phyloP scores from a whole-genome alignment of 1,140 invertebrate genomes.

The Aphelenchoides avenae region DNA sequence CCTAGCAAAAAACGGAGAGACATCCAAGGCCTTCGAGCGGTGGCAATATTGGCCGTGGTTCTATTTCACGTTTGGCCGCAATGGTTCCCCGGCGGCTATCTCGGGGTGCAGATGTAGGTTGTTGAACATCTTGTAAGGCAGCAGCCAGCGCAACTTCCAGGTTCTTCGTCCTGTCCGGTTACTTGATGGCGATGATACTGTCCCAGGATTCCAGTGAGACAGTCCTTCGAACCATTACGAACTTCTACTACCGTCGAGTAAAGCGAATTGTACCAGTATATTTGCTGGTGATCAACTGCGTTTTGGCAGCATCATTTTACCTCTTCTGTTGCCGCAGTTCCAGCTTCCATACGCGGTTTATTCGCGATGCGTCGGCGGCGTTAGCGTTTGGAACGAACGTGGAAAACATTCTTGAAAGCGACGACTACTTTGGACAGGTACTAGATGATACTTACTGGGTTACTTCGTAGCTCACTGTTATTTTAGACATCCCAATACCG shows the following conservation, averaged over 20 bases:
- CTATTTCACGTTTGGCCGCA: conserved; percentile 26
- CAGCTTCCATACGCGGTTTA: conserved; percentile 14
- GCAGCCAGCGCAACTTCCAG: too few relatives aligned
- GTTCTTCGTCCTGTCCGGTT: conserved; percentile 48
- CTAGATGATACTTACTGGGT: conserved; percentile 9
- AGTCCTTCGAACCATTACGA: background rate
- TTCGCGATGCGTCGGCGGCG: conserved; percentile 30
- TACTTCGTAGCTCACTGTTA: conserved; percentile 4
- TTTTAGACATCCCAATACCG: conserved; percentile 2
- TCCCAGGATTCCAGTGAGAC: conserved; percentile 5
- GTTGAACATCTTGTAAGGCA: too few relatives aligned
- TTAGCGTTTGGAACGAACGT: conserved; percentile 28
- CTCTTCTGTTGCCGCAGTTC: too few relatives aligned
- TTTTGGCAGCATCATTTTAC: too few relatives aligned
- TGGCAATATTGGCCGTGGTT: conserved; percentile 16
- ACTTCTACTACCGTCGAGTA: conserved; percentile 17
- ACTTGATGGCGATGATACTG: conserved; percentile 41
- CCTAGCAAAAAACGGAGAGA: too few relatives aligned
- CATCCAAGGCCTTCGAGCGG: conserved; percentile 19
- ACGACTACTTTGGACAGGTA: conserved; percentile 29
- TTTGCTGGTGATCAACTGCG: conserved; percentile 10
- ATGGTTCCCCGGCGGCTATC: conserved; percentile 13
- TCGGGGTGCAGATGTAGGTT: conserved; percentile 28
- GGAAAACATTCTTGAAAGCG: conserved; percentile 16
- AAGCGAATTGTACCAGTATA: conserved; percentile 22